Percentiles rank a stretch among this genome's conserved stretches.
Conservation (phyloP, 1,140 invertebrate species). For the Mylabris phalerata region DNA sequence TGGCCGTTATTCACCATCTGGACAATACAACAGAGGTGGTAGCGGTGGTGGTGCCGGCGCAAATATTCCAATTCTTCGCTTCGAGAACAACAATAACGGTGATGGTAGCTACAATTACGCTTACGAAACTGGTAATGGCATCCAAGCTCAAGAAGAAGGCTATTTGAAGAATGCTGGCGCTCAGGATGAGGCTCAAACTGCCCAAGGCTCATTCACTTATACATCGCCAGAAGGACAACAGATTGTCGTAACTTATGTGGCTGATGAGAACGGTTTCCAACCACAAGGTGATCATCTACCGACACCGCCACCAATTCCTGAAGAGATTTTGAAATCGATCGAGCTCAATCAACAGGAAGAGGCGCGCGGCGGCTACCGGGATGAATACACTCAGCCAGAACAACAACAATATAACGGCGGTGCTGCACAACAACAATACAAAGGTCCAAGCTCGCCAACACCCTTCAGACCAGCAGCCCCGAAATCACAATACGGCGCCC, state of each 20-base stretch:
- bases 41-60: not conserved
- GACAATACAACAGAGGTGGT: not conserved
- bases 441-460: not conserved
- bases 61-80: constrained; percentile 43
- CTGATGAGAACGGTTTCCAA: constrained; percentile 62
- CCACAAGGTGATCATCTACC: constrained; percentile 51
- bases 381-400: constrained; percentile 14
- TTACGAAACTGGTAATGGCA: constrained; percentile 52
- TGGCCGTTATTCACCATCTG: not conserved
- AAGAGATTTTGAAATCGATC: constrained; percentile 46
- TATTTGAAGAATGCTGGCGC: constrained; percentile 41
- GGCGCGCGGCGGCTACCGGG: constrained; percentile 23
- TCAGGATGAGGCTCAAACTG: constrained; percentile 29
- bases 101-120: constrained; percentile 46
- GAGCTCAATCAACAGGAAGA: constrained; percentile 41
- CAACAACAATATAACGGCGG: constrained; percentile 1
- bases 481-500: constrained; percentile 4
- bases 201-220: constrained; percentile 37
- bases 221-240: constrained; percentile 35
- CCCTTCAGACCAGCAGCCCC: not conserved
- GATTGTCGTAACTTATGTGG: constrained; percentile 43
- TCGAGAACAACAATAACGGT: constrained; percentile 13
- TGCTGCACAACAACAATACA: not conserved
- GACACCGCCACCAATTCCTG: constrained; percentile 50
- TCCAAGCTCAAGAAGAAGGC: constrained; percentile 35